Percentiles rank a stretch among this genome's conserved stretches.
Evolutionary conservation across 1,140 invertebrate species (phyloP).

Genomic region (Sweltsa coloradensis): DNA sequence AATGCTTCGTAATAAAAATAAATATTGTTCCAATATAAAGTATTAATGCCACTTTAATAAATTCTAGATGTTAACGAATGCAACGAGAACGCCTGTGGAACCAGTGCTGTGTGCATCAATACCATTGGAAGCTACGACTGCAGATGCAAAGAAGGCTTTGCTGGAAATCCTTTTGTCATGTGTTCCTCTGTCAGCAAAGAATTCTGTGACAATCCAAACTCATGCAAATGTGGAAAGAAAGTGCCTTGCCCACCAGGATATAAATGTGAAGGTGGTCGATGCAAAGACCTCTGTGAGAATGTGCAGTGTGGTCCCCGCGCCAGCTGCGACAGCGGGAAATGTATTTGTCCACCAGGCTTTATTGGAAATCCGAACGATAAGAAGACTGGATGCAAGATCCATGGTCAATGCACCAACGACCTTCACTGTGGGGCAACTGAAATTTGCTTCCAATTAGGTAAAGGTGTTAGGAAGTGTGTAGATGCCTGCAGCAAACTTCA

Average conservation of each 20-base stretch:
- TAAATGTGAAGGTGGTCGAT: constrained; percentile 52
- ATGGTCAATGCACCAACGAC: constrained; percentile 63
- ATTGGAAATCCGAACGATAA: constrained; percentile 63
- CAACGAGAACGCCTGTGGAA: constrained; percentile 63
- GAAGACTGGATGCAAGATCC: constrained; percentile 49
- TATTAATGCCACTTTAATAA: too few relatives aligned
- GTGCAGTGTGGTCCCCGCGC: constrained; percentile 70
- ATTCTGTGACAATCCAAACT: constrained; percentile 49
- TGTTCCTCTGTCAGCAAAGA: constrained; percentile 54
- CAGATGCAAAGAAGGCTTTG: constrained; percentile 63
- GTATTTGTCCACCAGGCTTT: constrained; percentile 65
- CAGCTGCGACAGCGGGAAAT: constrained; percentile 63
- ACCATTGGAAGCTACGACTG: constrained; percentile 78
- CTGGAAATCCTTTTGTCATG: constrained; percentile 73
- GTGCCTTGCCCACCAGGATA: constrained; percentile 62
- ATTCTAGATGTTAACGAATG: constrained; percentile 69
- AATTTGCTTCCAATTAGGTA: constrained; percentile 74
- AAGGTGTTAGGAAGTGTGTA: constrained; percentile 64
- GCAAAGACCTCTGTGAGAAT: constrained; percentile 57
- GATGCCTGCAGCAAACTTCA: constrained; percentile 76
- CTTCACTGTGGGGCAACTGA: constrained; percentile 65
- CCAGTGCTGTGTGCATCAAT: constrained; percentile 79
- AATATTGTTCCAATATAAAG: too few relatives aligned
- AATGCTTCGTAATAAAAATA: too few relatives aligned
- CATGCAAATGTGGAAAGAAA: constrained; percentile 54